phyloP scores from a whole-genome alignment of 2,888 invertebrate genomes.

The Charanyca ferruginea region DNA sequence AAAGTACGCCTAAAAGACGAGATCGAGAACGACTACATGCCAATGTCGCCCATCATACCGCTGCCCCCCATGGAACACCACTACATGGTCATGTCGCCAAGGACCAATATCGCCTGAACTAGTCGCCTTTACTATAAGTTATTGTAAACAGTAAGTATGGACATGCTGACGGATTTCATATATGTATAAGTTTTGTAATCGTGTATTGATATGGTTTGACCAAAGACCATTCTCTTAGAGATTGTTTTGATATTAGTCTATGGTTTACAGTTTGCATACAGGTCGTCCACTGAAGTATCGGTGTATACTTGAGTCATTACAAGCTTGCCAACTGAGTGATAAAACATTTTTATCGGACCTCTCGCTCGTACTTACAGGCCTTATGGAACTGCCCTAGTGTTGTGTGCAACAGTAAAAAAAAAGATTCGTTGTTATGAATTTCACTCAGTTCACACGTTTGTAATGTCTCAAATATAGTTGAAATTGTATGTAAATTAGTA shows the following conservation, averaged over 20 bases:
- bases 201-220: conserved; percentile 44
- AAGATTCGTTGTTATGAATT: no score
- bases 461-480: neutral
- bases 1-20: conserved; percentile 73
- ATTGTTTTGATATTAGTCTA: conserved; percentile 31
- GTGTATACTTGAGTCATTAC: no score
- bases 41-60: conserved; percentile 85
- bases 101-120: conserved; percentile 80
- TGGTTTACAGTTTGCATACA: conserved; percentile 7
- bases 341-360: no score
- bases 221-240: conserved; percentile 49
- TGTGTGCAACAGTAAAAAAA: no score
- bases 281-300: neutral
- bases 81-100: conserved; percentile 87
- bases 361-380: no score
- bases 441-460: no score
- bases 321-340: no score
- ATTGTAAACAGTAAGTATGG: conserved; percentile 52
- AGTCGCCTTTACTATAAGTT: conserved; percentile 55
- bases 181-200: conserved; percentile 45
- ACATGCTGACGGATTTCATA: conserved; percentile 44
- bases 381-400: no score
- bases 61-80: conserved; percentile 80
- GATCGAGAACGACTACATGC: conserved; percentile 82
- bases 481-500: conserved; percentile 23